Percentiles rank a stretch among this genome's conserved stretches.
phyloP scores from a whole-genome alignment of 2,888 invertebrate species.

The Cephus rjabovi region DNA sequence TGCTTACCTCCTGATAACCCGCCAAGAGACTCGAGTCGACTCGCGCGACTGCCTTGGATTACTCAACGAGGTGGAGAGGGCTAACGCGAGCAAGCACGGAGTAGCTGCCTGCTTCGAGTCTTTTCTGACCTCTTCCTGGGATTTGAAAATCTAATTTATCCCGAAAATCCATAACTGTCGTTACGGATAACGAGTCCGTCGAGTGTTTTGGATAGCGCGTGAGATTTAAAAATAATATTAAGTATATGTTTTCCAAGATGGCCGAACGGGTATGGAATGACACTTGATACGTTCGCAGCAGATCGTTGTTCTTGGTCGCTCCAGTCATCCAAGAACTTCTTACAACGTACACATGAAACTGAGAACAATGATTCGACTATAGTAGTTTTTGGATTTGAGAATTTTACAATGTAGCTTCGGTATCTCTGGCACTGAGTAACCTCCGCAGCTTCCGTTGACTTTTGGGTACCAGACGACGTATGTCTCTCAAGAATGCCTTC shows the following conservation, averaged over 20 bases:
- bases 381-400: not conserved
- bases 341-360: not conserved
- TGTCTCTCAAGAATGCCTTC: not conserved
- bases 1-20: not conserved
- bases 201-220: not conserved
- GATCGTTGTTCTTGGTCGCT: not conserved
- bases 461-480: not conserved
- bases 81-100: not conserved
- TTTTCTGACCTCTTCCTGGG: not conserved
- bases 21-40: not conserved
- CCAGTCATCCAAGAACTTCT: not conserved
- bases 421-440: not conserved
- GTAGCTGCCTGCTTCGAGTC: constrained; percentile 1
- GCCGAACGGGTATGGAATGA: not conserved
- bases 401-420: no score
- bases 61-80: not conserved
- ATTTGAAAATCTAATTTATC: not conserved
- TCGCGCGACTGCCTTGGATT: not conserved
- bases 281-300: not conserved
- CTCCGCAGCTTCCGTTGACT: not conserved
- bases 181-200: not conserved
- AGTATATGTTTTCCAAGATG: not conserved
- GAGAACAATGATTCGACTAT: not conserved
- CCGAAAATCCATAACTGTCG: not conserved
- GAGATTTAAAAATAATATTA: not conserved